Base-by-base conservation (phyloP, 2,888 invertebrate genomes). In the Merodon equestris region DNA sequence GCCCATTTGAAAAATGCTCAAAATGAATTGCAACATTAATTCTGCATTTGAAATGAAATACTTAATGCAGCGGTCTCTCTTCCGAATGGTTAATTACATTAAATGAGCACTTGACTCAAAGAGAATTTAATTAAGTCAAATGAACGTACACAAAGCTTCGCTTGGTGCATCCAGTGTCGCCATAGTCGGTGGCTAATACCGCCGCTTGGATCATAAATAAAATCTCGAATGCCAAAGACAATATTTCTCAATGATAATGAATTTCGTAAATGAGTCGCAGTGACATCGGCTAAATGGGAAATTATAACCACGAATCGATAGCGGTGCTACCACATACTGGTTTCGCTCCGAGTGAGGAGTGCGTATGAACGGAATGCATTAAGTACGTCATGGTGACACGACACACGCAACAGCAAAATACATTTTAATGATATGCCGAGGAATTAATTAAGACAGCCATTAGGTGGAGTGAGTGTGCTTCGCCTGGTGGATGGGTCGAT, bases 171-270 rank as follows among this genome's bases (percentile, higher is more conserved):
- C n/a, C n/a, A 27, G 27, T 27, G 27, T 27, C 27, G 27, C 27
- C 27, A 27, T 27, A 27, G 27, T 27, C 9, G 7, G 44, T 27
- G n/a, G 51, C 67, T 73, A 79, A 74, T 64, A 64, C 45, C 12
- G 27, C n/a, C 12, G 45, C 48, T 64, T 60, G 68, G 48, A 63
- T 60, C 79, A 74, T 79, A 79, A 79, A 79, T 79, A 79, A 79
- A 79, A 70, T 79, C 50, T 19, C 60, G 63, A 60, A 68, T 74
- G 68, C 68, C 45, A 74, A 74, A 70, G 74, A 79, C 79, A 79
- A 79, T 79, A 79, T 79, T 79, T 79, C 79, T 79, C 79, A 79
- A 70, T 64, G 79, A 74, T 70, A 79, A 79, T 79, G 79, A 79
- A 79, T 79, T 79, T 79, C 70, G 79, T 74, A 79, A 79, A 74